Evolutionary conservation across 2,797 vertebrate genomes (phyloP).

Genomic region (Rhinatrema bivittatum): DNA sequence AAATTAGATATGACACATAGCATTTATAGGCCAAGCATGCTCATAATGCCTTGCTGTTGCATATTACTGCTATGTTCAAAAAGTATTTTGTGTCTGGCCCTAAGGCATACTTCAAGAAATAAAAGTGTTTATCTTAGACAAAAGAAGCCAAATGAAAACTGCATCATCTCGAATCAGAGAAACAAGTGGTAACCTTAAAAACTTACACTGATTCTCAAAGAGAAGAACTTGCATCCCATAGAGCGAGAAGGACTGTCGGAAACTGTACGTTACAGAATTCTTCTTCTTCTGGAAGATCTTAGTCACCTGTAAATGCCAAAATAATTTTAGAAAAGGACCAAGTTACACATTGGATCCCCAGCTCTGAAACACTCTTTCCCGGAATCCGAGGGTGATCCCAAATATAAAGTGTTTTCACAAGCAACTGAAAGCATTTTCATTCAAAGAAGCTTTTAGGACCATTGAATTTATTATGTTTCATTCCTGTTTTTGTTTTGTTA

Average conservation of each 20-base stretch:
- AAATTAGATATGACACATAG: too few relatives aligned
- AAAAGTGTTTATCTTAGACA: background rate
- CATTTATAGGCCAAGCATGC: too few relatives aligned
- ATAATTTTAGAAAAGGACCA: background rate
- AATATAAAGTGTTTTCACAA: too few relatives aligned
- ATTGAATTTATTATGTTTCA: too few relatives aligned
- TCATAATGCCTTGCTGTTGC: background rate
- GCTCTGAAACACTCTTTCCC: background rate
- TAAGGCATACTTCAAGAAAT: background rate
- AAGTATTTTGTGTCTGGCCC: background rate
- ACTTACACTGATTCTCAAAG: constrained; percentile 95
- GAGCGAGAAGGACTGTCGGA: constrained; percentile 92
- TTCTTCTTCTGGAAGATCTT: constrained; percentile 99
- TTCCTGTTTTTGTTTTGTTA: too few relatives aligned
- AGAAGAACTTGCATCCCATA: constrained; percentile 93
- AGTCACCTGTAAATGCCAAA: constrained; percentile 69
- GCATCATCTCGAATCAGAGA: background rate
- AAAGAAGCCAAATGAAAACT: background rate
- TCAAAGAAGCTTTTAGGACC: too few relatives aligned
- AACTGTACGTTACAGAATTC: constrained; percentile 95
- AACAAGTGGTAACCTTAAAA: too few relatives aligned
- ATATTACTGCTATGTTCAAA: background rate
- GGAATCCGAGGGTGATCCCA: too few relatives aligned
- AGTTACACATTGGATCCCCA: too few relatives aligned
- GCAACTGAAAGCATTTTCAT: too few relatives aligned